Evolutionary conservation across 1,140 invertebrate genomes (phyloP).

Genomic region (Neuroterus valhalla): DNA sequence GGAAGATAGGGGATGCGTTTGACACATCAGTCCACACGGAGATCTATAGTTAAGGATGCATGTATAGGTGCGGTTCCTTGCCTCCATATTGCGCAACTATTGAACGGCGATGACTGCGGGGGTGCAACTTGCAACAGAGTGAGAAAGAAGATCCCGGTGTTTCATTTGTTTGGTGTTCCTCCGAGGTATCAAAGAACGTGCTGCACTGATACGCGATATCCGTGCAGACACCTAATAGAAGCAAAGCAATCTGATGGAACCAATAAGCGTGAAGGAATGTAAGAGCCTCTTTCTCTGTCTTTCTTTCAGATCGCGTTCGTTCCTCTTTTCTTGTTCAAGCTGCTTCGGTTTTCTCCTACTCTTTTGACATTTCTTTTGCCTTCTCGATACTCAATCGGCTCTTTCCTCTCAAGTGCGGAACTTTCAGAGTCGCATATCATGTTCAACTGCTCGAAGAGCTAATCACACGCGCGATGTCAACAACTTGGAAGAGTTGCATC

Average conservation of each 20-base stretch:
- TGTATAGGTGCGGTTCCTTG: constrained; percentile 56
- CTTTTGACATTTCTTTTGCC: constrained; percentile 45
- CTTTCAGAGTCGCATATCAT: background rate
- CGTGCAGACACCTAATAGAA: constrained; percentile 67
- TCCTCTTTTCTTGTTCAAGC: constrained; percentile 50
- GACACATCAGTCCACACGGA: constrained; percentile 25
- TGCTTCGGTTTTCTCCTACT: constrained; percentile 39
- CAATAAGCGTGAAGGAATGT: constrained; percentile 74
- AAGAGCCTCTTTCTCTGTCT: constrained; percentile 55
- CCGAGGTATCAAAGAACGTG: constrained; percentile 69
- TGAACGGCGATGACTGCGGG: constrained; percentile 46
- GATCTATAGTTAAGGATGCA: constrained; percentile 32
- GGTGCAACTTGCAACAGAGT: background rate
- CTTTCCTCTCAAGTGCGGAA: background rate
- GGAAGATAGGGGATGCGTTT: background rate
- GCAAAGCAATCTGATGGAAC: constrained; percentile 73
- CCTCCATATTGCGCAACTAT: constrained; percentile 62
- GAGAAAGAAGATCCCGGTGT: constrained; percentile 37
- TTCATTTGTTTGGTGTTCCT: constrained; percentile 69
- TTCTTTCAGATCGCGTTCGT: constrained; percentile 46
- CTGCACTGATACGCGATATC: constrained; percentile 65
- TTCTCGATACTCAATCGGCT: constrained; percentile 27
- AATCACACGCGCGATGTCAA: constrained; percentile 46
- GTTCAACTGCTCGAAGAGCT: constrained; percentile 19
- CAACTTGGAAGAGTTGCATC: constrained; percentile 34